Evolutionary conservation across 2,113 vertebrate species (phyloP), one percentile per base, ranked within the genome.

Genomic region (Pollachius pollachius): DNA sequence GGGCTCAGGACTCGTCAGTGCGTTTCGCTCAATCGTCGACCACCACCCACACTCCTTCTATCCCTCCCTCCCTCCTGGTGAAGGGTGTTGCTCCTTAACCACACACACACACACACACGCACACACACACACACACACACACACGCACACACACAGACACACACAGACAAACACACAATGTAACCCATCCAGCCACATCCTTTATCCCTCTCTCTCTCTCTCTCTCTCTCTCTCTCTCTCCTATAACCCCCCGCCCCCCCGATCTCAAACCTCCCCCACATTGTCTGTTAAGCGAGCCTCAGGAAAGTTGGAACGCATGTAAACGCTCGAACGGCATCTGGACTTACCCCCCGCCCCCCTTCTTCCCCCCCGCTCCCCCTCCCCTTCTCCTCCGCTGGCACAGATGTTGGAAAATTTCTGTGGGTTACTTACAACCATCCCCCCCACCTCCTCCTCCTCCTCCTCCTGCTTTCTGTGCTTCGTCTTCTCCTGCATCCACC

Each of bases 381-480:
- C 41, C 41, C 1, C 2, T 48, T 48, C 23, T 48, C 25, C 63
- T 79, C 84, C 74, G 81, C 79, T 90, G 85, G 84, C 88, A 89
- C 75, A 76, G 70, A 77, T 71, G 15, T 48, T 84, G 87, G 87
- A 89, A 89, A 84, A 80, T 81, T 77, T 83, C 79, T 82, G 81
- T 74, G 80, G 87, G 80, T 82, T 86, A 83, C 78, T 84, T 76
- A 67, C 69, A 69, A 80, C 84, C 80, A 82, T 79, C 87, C 80
- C 70, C 80, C 70, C 69, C 1, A 34, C 52, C 30, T 27, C 62
- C 63, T 69, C 62, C 66, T 64, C 19, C 64, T 66, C 54, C 67
- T 75, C 60, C 56, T 58, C 57, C 65, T 27, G 65, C 76, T 60
- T 41, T 62, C 30, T 71, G 70, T 65, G 57, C 63, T 67, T 27